phyloP scores from a whole-genome alignment of 2,113 vertebrate species.

The Cheilinus undulatus region DNA sequence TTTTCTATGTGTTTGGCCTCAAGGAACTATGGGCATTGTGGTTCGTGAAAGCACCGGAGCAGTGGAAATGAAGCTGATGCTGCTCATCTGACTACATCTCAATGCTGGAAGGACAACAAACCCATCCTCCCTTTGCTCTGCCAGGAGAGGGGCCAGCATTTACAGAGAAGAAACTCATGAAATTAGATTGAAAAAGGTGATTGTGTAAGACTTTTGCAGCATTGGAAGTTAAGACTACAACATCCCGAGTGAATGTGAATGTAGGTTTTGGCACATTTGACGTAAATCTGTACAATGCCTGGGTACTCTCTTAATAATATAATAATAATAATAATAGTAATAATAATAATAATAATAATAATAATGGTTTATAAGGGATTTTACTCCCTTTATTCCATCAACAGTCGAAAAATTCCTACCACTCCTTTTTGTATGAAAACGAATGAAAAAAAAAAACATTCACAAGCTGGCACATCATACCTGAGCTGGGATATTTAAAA shows the following conservation, averaged over 20 bases:
- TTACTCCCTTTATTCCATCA: constrained; percentile 70
- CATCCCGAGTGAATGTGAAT: constrained; percentile 73
- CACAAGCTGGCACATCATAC: constrained; percentile 99
- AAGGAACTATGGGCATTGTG: constrained; percentile 84
- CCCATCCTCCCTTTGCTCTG: constrained; percentile 60
- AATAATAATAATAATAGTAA: constrained; percentile 61
- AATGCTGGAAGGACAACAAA: constrained; percentile 10
- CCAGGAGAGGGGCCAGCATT: constrained; percentile 47
- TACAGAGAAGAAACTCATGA: constrained; percentile 27
- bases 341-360: constrained; percentile 61
- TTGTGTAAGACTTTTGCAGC: constrained; percentile 96
- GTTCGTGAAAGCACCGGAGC: constrained; percentile 78
- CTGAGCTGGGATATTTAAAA: constrained; percentile 96
- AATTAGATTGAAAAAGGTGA: constrained; percentile 73
- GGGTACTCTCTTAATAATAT: constrained; percentile 64
- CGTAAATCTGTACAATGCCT: constrained; percentile 84
- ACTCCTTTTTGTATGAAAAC: constrained; percentile 85
- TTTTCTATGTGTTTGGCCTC: constrained; percentile 82
- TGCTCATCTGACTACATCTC: too few relatives aligned
- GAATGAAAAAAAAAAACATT: constrained; percentile 91
- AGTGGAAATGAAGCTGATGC: constrained; percentile 64
- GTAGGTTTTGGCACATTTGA: constrained; percentile 95
- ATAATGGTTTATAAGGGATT: constrained; percentile 57
- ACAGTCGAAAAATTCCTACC: constrained; percentile 83
- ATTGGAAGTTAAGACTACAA: constrained; percentile 79